Evolutionary conservation across 2,113 vertebrate genomes (phyloP).

Genomic region (Tonatia bakeri): DNA sequence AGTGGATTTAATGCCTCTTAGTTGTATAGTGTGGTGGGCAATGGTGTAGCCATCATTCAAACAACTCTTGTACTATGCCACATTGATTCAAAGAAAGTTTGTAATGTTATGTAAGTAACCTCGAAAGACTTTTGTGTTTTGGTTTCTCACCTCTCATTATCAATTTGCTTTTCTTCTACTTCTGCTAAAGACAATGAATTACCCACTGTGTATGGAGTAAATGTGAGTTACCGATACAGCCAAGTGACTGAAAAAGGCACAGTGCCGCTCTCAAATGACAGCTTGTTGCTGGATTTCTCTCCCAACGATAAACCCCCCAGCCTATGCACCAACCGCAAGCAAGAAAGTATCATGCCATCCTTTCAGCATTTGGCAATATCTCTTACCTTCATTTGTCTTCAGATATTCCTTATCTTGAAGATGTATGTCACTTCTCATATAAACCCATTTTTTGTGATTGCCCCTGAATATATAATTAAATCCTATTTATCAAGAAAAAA

Average conservation of each 20-base stretch:
- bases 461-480: constrained; percentile 7
- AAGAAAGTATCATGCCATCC: background rate
- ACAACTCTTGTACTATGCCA: background rate
- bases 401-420: constrained; percentile 37
- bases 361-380: background rate
- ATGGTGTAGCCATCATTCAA: constrained; percentile 1
- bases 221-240: background rate
- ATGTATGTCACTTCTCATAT: background rate
- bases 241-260: background rate
- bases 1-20: constrained; percentile 31
- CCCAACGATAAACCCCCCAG: background rate
- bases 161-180: constrained; percentile 53
- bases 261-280: background rate
- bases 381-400: constrained; percentile 11
- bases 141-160: background rate
- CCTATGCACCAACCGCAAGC: background rate
- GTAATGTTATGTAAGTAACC: background rate
- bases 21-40: background rate
- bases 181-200: constrained; percentile 24
- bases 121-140: constrained; percentile 15
- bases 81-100: constrained; percentile 35
- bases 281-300: background rate
- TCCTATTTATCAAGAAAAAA: background rate
- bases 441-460: background rate
- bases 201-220: background rate